Evolutionary conservation across 2,797 vertebrate genomes (phyloP), one percentile per base, ranked within the genome.

Genomic region (Ataeniobius toweri): DNA sequence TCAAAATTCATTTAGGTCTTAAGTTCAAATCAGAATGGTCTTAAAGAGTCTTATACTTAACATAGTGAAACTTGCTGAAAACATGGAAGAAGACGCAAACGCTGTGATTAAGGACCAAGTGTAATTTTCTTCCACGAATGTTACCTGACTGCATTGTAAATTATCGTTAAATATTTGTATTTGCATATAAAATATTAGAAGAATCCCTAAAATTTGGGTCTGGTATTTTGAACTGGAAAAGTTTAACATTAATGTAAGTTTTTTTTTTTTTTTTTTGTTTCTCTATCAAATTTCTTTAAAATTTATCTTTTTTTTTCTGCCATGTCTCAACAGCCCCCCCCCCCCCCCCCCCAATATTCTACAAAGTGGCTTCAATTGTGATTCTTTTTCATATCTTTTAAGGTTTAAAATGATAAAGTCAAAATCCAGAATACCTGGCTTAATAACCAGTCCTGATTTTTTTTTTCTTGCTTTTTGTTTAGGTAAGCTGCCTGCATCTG

Each of bases 401-500:
- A 36, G 3, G 20, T 51, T 75, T 53, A 63, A 55, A 75, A 26
- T 51, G 24, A 16, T 22, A 26, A 20, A n/a, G 56, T 61, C 28
- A 68, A 74, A 76, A 71, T 48, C 10, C 53, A 77, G 6, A 73
- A 18, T 48, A 3, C 12, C 22, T n/a, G 41, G 12, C 1, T 73
- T 5, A 24, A 71, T 12, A 5, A n/a, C 3, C 56, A 13, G 56
- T 41, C 13, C 1, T 71, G 72, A 3, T 79, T 77, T 71, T 16
- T 82, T 71, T 73, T 22, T 31, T 71, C 74, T 75, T 76, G 68
- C 14, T 82, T 67, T 73, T 24, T 70, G 6, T n/a, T 65, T 74
- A 97, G 97, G 96, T 88, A 99, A 99, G 96, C 89, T 91, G 56
- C 86, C 96, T 36, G 89, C 95, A 74, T 94, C 95, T 28, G 93